These are phyloP conservation scores for Phragmatobia fuliginosa DNA, from an alignment of 2,888 invertebrate species.

Conservation along the genomic window DNA sequence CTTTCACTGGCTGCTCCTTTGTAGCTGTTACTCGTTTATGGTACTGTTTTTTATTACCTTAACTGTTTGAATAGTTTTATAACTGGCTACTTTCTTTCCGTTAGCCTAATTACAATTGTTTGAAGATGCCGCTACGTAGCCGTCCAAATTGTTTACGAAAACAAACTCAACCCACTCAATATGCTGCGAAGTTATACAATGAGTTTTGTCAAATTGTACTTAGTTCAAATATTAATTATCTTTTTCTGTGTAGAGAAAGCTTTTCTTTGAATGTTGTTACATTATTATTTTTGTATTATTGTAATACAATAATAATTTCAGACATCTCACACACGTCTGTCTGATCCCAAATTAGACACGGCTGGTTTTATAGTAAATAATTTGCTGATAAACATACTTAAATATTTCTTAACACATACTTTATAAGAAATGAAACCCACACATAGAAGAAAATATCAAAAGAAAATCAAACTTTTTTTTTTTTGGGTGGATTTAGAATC, in stretches of 20 bases:
- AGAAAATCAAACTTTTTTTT: too few species aligned
- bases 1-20: constrained; percentile 41
- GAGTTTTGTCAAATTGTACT: constrained; percentile 24
- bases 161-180: constrained; percentile 32
- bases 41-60: constrained; percentile 61
- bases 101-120: constrained; percentile 74
- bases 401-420: too few species aligned
- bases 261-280: not conserved
- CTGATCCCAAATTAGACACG: too few species aligned
- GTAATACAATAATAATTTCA: too few species aligned
- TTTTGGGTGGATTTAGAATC: too few species aligned
- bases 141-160: constrained; percentile 52
- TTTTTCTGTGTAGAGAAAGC: constrained; percentile 10
- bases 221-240: constrained; percentile 13
- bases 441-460: too few species aligned
- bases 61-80: constrained; percentile 66
- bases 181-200: constrained; percentile 32
- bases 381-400: too few species aligned
- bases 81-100: constrained; percentile 79
- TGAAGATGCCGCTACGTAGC: constrained; percentile 70
- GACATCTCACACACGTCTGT: too few species aligned
- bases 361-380: too few species aligned
- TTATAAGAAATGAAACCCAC: too few species aligned
- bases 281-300: too few species aligned
- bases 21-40: constrained; percentile 54